Percentiles rank a stretch among this genome's conserved stretches.
phyloP scores from a whole-genome alignment of 1,140 invertebrate species.

The Physella acuta region DNA sequence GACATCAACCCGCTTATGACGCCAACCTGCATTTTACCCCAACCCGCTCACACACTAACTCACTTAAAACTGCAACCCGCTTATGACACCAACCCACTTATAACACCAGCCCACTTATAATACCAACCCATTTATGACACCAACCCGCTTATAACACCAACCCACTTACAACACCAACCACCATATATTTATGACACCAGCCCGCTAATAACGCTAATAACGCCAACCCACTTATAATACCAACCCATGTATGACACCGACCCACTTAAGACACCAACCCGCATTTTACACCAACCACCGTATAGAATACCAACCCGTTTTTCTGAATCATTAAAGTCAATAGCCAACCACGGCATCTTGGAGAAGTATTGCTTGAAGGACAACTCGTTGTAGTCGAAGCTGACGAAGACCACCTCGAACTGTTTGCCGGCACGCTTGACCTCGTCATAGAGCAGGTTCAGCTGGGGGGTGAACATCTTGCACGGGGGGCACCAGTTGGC shows the following conservation, averaged over 20 bases:
- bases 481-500: slow-evolving; percentile 66
- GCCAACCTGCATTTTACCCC: background rate
- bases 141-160: too few relatives aligned
- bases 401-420: slow-evolving; percentile 79
- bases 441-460: slow-evolving; percentile 60
- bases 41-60: slow-evolving; percentile 47
- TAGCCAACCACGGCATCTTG: slow-evolving; percentile 72
- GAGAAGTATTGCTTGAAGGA: slow-evolving; percentile 68
- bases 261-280: background rate
- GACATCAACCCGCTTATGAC: too few relatives aligned
- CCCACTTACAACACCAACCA: background rate
- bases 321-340: slow-evolving; percentile 63
- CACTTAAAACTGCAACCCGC: background rate
- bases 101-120: too few relatives aligned
- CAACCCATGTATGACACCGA: background rate
- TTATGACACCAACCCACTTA: background rate
- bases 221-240: background rate
- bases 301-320: slow-evolving; percentile 29
- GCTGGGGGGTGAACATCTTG: slow-evolving; percentile 59
- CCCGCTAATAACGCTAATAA: background rate
- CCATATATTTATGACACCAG: background rate
- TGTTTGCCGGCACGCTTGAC: slow-evolving; percentile 66
- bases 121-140: too few relatives aligned
- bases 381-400: slow-evolving; percentile 74
- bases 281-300: background rate